Evolutionary conservation across 1,140 invertebrate genomes (phyloP), one percentile per base, ranked within the genome.

Genomic region (Halesus radiatus): DNA sequence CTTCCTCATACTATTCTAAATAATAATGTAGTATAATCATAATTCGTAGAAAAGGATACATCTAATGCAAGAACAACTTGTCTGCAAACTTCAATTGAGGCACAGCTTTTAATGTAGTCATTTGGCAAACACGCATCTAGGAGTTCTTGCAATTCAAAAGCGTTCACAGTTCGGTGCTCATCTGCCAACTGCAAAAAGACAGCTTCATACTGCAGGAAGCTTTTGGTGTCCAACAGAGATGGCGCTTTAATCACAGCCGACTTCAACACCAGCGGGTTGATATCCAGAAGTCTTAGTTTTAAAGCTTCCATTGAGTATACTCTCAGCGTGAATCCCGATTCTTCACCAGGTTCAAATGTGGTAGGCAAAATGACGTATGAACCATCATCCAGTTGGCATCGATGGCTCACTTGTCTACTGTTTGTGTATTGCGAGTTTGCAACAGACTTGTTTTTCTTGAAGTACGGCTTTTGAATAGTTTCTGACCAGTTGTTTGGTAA

Each of bases 101-200:
- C 96, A 88, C 96, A 98, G 80, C 96, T 97, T 87, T 97, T 98
- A 68, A 98, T 97, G 84, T 98, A 98, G 90, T 98, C 96, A 89
- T 98, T 98, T 5, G 96, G 97, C 80, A 98, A 90, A 89, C 96
- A 98, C 13, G 95, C 95, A 86, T 98, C 96, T 15, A 98, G 88
- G 18, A 98, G 88, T 87, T 98, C 97, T 87, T 98, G 96, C 13
- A 98, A 89, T 86, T 98, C 96, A 85, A 98, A 98, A 8, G 95
- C 94, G 85, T 97, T 97, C 56, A 98, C 95, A 0, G 96, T 96
- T 85, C 93, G 90, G 84, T 94, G 94, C 87, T 98, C 96, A 87
- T 98, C 96, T 0, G 96, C 96, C 68, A 98, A 87, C 86, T 98
- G 96, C 62, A 98, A 88, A 85, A 98, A 98, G 0, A 97, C 94